phyloP scores from a whole-genome alignment of 2,888 invertebrate genomes.

The Ichneumoninae sp. region DNA sequence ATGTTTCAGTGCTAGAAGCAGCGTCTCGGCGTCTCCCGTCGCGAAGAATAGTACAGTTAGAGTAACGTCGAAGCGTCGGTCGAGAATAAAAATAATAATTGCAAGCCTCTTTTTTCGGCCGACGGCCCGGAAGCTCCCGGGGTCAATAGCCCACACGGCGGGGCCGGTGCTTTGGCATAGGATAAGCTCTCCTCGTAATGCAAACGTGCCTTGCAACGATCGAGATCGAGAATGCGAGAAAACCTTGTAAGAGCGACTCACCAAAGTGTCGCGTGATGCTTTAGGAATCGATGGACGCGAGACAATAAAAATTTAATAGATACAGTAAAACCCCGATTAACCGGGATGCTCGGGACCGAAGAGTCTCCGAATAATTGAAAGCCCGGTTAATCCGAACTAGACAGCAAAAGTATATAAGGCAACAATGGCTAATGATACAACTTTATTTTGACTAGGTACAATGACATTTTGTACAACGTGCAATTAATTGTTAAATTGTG shows the following conservation, averaged over 20 bases:
- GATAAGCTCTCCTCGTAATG: constrained; percentile 25
- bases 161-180: constrained; percentile 29
- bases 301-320: constrained; percentile 48
- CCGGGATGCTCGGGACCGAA: too few species aligned
- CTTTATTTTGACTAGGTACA: too few species aligned
- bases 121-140: constrained; percentile 28
- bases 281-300: neutral
- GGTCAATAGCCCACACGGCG: constrained; percentile 2
- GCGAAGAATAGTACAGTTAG: neutral
- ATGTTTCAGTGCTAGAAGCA: neutral
- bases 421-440: too few species aligned
- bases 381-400: too few species aligned
- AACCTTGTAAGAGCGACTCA: constrained; percentile 25
- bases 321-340: too few species aligned
- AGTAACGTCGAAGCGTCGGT: neutral
- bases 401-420: too few species aligned
- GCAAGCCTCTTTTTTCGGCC: constrained; percentile 2
- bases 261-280: neutral
- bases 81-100: constrained; percentile 20
- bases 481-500: too few species aligned
- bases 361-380: too few species aligned
- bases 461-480: too few species aligned
- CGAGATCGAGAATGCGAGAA: constrained; percentile 22
- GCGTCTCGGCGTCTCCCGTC: neutral
- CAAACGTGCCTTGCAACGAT: constrained; percentile 12